Base-by-base conservation (phyloP, 1,140 invertebrate species). In the Drosophila virilis region DNA sequence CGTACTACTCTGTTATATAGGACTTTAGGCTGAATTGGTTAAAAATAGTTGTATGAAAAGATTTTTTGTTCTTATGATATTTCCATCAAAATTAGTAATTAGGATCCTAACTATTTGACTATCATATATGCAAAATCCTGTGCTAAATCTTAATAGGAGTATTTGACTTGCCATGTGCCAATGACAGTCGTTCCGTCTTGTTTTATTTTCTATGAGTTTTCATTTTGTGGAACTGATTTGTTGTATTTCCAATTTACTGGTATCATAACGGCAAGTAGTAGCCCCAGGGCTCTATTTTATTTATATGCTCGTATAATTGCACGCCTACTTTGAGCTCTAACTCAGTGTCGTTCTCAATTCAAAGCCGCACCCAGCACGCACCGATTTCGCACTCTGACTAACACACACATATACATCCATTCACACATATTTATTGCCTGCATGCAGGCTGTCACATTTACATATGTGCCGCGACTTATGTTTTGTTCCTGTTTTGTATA, bases 251-350 rank as follows among this genome's bases (percentile, higher is more conserved):
- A 38, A 43, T 54, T 13, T 46, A 43, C 38, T 61, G 58, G 38
- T 54, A 28, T 60, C 48, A 51, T 54, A 61, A 51, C 32, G 55
- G 38, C 33, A 60, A 67, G 54, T 68, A 46, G 33, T 54, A 45
- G 33, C 17, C 43, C 32, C 13, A 58, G 55, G 62, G 57, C 70
- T 83, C 57, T 32, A 67, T 75, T 72, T 81, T 88, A 80, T 85
- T 85, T 85, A 85, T 85, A 82, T 68, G 78, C 74, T 78, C 82
- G 74, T 85, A 85, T 81, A 85, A 73, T 74, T 78, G 75, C 75
- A 64, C 77, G 83, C 81, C 82, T 86, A 82, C 75, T 88, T 75
- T 67, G 71, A 65, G 40, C 81, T 69, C 67, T 52, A 74, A 79
- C 65, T 79, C 69, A 74, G 60, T 35, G 68, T 50, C 69, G 46